These are phyloP conservation scores for Clusia tigrina DNA, from an alignment of 2,888 invertebrate genomes.

Conservation along the genomic window DNA sequence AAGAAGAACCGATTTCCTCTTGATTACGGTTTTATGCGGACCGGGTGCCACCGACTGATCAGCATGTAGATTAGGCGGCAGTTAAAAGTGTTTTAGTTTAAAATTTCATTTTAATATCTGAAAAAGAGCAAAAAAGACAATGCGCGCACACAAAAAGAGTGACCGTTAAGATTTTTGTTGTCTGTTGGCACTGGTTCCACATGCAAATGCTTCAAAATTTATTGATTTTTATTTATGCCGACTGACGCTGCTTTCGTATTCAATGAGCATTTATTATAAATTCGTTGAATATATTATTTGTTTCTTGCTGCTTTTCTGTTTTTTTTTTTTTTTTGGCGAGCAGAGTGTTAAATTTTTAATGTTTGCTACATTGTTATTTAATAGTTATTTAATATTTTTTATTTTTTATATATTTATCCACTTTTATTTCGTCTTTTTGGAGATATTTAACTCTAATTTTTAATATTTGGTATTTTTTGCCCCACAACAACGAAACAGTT, in stretches of 20 bases:
- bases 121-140: too few relatives aligned
- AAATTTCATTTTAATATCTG: too few relatives aligned
- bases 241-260: slow-evolving; percentile 5
- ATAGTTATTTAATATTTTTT: background rate
- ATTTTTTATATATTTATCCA: too few relatives aligned
- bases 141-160: too few relatives aligned
- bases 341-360: slow-evolving; percentile 5
- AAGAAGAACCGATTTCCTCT: background rate
- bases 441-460: too few relatives aligned
- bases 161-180: too few relatives aligned
- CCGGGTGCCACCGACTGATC: background rate
- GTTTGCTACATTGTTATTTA: background rate
- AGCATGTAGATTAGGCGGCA: background rate
- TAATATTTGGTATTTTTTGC: too few relatives aligned
- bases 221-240: background rate
- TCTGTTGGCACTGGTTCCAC: too few relatives aligned
- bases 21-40: background rate
- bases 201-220: too few relatives aligned
- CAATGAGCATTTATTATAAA: background rate
- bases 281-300: background rate
- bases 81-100: background rate
- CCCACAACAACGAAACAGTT: too few relatives aligned
- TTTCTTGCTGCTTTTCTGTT: background rate
- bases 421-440: too few relatives aligned
- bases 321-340: background rate